Evolutionary conservation across 1,140 invertebrate species (phyloP).

Genomic region (Cheumatopsyche charites): DNA sequence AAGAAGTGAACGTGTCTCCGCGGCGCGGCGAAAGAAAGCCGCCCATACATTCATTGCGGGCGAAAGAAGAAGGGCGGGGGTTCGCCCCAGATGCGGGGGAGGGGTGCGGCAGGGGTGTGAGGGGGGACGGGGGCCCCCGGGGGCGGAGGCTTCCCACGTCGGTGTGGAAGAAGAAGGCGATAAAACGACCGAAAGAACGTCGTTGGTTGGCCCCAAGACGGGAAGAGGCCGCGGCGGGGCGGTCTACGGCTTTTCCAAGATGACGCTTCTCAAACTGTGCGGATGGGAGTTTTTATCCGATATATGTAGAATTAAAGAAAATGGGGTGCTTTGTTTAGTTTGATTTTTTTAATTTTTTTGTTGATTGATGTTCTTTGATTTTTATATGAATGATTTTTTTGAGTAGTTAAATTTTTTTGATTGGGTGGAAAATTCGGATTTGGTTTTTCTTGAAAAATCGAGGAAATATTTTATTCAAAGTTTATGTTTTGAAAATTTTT

Average conservation of each 20-base stretch:
- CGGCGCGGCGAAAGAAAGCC: conserved; percentile 42
- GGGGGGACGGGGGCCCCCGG: conserved; percentile 32
- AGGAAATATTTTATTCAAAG: too few relatives aligned
- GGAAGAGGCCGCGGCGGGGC: conserved; percentile 43
- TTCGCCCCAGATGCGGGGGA: too few relatives aligned
- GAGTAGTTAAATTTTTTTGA: too few relatives aligned
- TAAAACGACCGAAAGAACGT: conserved; percentile 50
- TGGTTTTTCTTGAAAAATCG: too few relatives aligned
- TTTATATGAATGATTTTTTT: too few relatives aligned
- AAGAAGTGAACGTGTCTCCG: conserved; percentile 44
- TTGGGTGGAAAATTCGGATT: too few relatives aligned
- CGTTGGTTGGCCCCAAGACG: conserved; percentile 50
- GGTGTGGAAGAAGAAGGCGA: conserved; percentile 49
- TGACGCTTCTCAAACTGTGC: conserved; percentile 30
- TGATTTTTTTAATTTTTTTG: too few relatives aligned
- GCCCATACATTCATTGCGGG: conserved; percentile 47
- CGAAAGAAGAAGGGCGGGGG: conserved; percentile 30
- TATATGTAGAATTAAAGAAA: too few relatives aligned
- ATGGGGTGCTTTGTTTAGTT: too few relatives aligned
- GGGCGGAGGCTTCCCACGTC: conserved; percentile 28
- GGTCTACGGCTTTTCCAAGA: conserved; percentile 45
- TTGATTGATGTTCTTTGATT: too few relatives aligned
- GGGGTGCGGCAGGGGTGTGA: conserved; percentile 1
- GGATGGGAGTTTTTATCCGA: background rate
- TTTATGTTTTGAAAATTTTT: too few relatives aligned